Percentiles rank a stretch among this genome's conserved stretches.
Conservation (phyloP, 2,888 invertebrate species). For the Neuroscelio doddi region DNA sequence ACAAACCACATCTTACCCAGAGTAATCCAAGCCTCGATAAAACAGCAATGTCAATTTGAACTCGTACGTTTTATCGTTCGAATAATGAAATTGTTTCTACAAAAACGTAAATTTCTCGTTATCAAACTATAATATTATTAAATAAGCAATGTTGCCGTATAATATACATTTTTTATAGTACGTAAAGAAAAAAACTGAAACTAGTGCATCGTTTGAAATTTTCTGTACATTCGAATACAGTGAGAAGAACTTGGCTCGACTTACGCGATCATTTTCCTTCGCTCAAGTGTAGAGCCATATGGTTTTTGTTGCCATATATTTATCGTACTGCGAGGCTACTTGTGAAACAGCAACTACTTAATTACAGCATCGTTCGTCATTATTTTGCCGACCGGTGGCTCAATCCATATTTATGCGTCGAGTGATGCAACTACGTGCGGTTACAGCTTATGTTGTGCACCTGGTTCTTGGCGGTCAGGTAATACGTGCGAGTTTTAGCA, state of each 20-base stretch:
- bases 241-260: conserved; percentile 23
- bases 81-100: too few species aligned
- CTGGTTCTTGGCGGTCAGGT: conserved; percentile 50
- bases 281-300: conserved; percentile 40
- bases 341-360: conserved; percentile 51
- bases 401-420: conserved; percentile 56
- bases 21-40: too few species aligned
- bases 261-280: conserved; percentile 32
- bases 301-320: conserved; percentile 45
- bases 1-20: too few species aligned
- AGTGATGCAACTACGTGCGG: conserved; percentile 52
- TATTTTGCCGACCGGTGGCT: conserved; percentile 47
- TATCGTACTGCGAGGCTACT: conserved; percentile 44
- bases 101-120: too few species aligned
- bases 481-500: conserved; percentile 48
- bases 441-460: conserved; percentile 49
- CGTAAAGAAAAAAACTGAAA: not conserved
- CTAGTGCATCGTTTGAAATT: not conserved
- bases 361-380: conserved; percentile 51
- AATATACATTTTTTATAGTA: not conserved
- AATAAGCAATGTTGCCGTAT: too few species aligned
- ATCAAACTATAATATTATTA: too few species aligned
- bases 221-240: not conserved
- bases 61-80: too few species aligned
- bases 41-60: too few species aligned